phyloP scores from a whole-genome alignment of 2,113 vertebrate species.

The Chelonoidis abingdonii region DNA sequence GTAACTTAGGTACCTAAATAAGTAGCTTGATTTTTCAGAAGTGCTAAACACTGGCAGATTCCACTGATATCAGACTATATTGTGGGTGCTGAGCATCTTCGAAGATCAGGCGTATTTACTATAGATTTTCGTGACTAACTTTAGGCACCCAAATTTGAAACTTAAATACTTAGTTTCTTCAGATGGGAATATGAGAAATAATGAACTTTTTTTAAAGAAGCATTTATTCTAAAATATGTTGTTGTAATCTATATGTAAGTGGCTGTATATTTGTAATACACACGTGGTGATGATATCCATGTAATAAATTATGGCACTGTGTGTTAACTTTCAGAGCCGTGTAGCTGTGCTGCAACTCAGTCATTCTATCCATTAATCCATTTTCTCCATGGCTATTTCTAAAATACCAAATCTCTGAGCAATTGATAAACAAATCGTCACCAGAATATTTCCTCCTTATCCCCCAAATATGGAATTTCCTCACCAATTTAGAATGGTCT shows the following conservation, averaged over 20 bases:
- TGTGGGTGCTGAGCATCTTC: neutral
- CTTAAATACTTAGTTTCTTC: conserved; percentile 66
- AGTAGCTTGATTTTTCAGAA: neutral
- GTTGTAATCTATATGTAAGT: neutral
- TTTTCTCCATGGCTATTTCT: neutral
- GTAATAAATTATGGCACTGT: neutral
- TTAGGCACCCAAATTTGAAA: conserved; percentile 23
- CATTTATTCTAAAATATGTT: neutral
- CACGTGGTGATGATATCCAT: neutral
- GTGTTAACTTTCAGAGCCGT: neutral
- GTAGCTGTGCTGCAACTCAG: neutral
- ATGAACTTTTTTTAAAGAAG: neutral
- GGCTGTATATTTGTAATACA: neutral
- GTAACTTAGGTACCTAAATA: neutral
- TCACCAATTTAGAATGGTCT: neutral
- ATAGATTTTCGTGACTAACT: neutral
- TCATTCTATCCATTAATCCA: neutral
- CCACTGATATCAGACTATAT: neutral
- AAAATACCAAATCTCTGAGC: neutral
- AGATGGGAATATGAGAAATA: conserved; percentile 47
- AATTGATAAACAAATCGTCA: neutral
- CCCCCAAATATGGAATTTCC: neutral
- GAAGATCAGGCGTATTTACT: neutral
- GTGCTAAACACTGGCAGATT: neutral
- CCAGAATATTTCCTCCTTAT: neutral